A percentile compares a stretch with the other conserved stretches of the same genome.
Evolutionary conservation across 2,888 invertebrate species (phyloP).

Genomic region (Orthosia gothica): DNA sequence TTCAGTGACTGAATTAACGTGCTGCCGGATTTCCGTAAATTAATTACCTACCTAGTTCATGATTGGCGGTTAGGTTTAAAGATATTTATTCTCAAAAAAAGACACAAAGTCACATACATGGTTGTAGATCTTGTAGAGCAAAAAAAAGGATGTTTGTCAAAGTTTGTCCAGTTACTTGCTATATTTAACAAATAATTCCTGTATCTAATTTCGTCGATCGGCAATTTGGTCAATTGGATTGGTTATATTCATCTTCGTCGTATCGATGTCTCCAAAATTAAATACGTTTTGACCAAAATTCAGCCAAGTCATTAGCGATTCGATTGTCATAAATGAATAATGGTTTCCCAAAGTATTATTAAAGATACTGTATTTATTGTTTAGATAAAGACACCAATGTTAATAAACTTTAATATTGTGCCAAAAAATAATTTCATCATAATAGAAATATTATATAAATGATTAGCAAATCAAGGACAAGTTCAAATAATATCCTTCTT

Average conservation of each 20-base stretch:
- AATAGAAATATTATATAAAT: background rate
- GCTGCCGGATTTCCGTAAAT: background rate
- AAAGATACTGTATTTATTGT: background rate
- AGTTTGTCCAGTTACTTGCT: background rate
- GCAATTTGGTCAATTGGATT: too few species aligned
- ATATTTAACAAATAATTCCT: background rate
- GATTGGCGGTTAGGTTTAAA: background rate
- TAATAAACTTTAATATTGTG: background rate
- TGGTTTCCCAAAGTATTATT: background rate
- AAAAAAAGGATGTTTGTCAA: background rate
- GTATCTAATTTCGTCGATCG: background rate
- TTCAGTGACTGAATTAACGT: conserved; percentile 1
- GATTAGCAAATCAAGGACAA: background rate
- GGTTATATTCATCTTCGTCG: too few species aligned
- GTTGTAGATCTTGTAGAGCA: background rate
- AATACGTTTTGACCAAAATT: too few species aligned
- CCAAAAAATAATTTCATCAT: background rate
- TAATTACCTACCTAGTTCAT: background rate
- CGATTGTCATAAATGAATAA: background rate
- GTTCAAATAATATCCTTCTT: conserved; percentile 1
- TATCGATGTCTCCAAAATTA: too few species aligned
- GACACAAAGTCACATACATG: too few species aligned
- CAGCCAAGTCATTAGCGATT: background rate
- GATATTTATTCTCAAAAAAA: too few species aligned
- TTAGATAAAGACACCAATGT: background rate